These are phyloP conservation scores for Tetraodon nigroviridis DNA, from an alignment of 2,113 vertebrate genomes.

Conservation along the genomic window DNA sequence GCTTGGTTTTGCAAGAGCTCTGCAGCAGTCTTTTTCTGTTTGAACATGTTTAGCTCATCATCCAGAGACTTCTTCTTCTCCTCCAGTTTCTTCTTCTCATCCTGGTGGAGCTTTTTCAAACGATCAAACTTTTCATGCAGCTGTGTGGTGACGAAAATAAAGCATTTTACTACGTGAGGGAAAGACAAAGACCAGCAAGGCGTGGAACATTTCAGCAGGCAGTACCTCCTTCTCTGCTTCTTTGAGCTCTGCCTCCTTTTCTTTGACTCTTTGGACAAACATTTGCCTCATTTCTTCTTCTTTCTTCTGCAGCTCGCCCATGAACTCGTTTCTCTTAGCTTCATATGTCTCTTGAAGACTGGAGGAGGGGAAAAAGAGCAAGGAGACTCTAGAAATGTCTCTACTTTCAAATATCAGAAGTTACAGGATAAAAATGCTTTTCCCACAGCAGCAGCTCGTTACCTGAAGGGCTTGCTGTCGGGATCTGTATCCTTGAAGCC, in stretches of 20 bases:
- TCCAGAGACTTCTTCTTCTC: conserved; percentile 94
- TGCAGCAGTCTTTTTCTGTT: conserved; percentile 94
- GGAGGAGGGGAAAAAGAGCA: not conserved
- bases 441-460: conserved; percentile 5
- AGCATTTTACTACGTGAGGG: not conserved
- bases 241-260: conserved; percentile 96
- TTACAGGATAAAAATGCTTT: too few species aligned
- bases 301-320: conserved; percentile 97
- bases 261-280: conserved; percentile 98
- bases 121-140: conserved; percentile 98
- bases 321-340: conserved; percentile 97
- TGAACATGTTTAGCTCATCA: conserved; percentile 92
- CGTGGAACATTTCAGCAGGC: not conserved
- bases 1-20: conserved; percentile 93
- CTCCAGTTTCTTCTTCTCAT: conserved; percentile 97
- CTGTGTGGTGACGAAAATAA: conserved; percentile 58
- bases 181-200: not conserved
- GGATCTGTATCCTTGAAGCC: conserved; percentile 98
- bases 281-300: conserved; percentile 99
- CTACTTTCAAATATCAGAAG: too few species aligned
- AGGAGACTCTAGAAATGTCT: too few species aligned
- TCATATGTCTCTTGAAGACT: conserved; percentile 98
- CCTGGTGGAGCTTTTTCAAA: conserved; percentile 96
- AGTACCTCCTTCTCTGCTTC: conserved; percentile 97
- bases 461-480: conserved; percentile 98